Evolutionary conservation across 2,888 invertebrate genomes (phyloP), one percentile per base, ranked within the genome.

Genomic region (Monoplex corrugatus): DNA sequence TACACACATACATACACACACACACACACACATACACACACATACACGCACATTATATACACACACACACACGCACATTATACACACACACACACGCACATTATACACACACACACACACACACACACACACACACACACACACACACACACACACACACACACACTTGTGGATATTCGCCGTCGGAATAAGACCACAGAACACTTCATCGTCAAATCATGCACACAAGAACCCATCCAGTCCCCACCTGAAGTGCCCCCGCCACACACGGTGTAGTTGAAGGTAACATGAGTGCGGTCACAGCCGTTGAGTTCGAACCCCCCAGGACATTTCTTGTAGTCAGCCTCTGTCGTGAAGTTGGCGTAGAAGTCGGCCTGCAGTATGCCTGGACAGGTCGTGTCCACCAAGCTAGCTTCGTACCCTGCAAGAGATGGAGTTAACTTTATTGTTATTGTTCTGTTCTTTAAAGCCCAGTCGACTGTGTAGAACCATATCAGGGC

Each of bases 181-280:
- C 0, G 0, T 84, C 44, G 83, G 32, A n/a, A 23, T 6, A 45
- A 28, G 83, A n/a, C 43, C 23, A 19, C 72, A 32, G 35, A 19
- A 35, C 80, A 35, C 1, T 35, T 43, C 16, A 10, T n/a, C n/a
- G n/a, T n/a, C n/a, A 16, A 50, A 50, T 8, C 8, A 50, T 8
- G 16, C 8, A 16, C 8, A 50, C 50, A 50, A 50, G 50, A 50
- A 50, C 63, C 57, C 1, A 40, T 68, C 32, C 45, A 38, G 45
- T 16, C 63, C 63, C 8, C 40, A 80, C 78, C 40, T 23, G 43
- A 43, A 80, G 78, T 8, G 40, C 40, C 98, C 96, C 98, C 99
- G 96, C 98, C 98, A 16, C 98, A 98, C 92, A 98, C 98, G 23
- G 97, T 98, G 94, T 97, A 98, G 92, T 98, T 98, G 96, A 98